Evolutionary conservation across 2,113 vertebrate species (phyloP), one percentile per base, ranked within the genome.

Genomic region (Indicator indicator): DNA sequence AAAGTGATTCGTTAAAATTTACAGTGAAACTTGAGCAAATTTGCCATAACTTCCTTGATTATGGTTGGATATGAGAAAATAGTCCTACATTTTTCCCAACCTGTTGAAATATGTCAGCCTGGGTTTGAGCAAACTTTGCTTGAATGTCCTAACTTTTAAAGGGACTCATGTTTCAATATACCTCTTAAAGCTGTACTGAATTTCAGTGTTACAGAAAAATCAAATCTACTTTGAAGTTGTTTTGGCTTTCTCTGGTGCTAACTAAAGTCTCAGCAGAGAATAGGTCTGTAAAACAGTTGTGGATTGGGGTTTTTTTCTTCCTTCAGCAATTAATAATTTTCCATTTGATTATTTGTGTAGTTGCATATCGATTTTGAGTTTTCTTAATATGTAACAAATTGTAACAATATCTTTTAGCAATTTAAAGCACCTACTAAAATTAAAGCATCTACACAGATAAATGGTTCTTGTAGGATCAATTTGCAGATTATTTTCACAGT

Each of bases 251-350:
- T 84, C 1, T 27, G 9, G 4, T 42, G 11, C 11, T 21, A 55
- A 33, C 5, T 52, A n/a, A 63, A 63, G 3, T 55, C 28, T 55
- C n/a, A 75, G 62, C 11, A 71, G 6, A 24, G 18, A 70, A 40
- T 8, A 42, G 7, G 9, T 68, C 28, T 68, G 7, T 71, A 74
- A 71, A 84, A 56, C 3, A 16, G 5, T 26, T 59, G 13, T 64
- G 10, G 6, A 32, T 44, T 17, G 28, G 2, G 0, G 1, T 12
- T 30, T 6, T 59, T 11, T 19, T 9, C 16, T 78, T 58, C 28
- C 16, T 72, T 82, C 5, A 79, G 11, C 13, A 68, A 12, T 24
- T 30, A 6, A 10, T 32, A 50, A 74, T 44, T 74, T 82, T 82
- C 6, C 16, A 30, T 50, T 68, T 60, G 17, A 36, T 75, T 59